Base-by-base conservation (phyloP, 2,888 invertebrate genomes). In the Netelia fuscicornis region DNA sequence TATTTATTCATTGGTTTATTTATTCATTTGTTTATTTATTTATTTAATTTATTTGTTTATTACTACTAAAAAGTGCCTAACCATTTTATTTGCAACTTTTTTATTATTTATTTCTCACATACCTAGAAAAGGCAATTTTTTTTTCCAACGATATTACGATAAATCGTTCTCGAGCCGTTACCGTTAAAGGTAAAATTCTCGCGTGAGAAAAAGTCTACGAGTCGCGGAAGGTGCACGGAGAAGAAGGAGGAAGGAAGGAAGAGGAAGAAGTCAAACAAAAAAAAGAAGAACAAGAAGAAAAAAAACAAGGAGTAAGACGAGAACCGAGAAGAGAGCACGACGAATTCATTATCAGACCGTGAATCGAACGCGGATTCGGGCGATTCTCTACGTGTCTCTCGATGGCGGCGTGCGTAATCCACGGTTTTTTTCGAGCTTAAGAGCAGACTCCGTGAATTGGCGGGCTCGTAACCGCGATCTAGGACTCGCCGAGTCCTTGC, bases 281-380 rank as follows among this genome's bases (percentile, higher is more conserved):
- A 60, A 8, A 23, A 37, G 3, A 44, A 13, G 44, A 60, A 20
- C 42, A 25, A 37, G 8, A 58, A 56, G 2, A 17, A 20, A 25
- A 48, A 30, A 3, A 30, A 30, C 30, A 30, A 30, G 30, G 6
- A 3, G 2, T 30, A 30, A 3, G 30, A 30, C 30, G 30, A 30
- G 30, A 30, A 30, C 2, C 30, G 30, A 30, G 30, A 30, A 30
- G 30, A 2, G 62, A 75, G 58, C 75, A 17, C 42, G 44, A 60
- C 58, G n/a, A 71, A 82, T 75, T 64, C 17, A 76, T 81, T 77
- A 83, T 80, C 68, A 77, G 83, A 85, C 72, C 83, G 80, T 81
- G 85, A 85, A 85, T 83, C 62, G 74, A 80, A 67, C 76, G 70
- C 78, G 74, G 77, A 83, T 83, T 67, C 64, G 68, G 81, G 81